These are phyloP conservation scores for Melanargia galathea DNA, from an alignment of 2,888 invertebrate genomes.

Conservation along the genomic window DNA sequence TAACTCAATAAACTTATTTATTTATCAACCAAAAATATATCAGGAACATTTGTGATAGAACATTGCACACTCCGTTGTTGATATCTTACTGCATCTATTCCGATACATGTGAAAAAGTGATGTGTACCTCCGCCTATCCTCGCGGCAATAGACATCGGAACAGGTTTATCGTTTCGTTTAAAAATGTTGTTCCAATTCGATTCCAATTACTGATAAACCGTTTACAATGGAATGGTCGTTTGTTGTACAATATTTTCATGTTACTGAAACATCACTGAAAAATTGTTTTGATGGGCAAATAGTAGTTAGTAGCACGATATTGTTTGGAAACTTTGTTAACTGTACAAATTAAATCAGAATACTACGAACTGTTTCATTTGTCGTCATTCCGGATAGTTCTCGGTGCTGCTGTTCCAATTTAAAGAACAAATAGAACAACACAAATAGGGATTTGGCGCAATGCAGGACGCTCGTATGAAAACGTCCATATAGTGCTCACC, in stretches of 20 bases:
- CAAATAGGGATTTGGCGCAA: conserved; percentile 74
- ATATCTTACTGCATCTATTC: conserved; percentile 27
- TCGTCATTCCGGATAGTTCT: conserved; percentile 30
- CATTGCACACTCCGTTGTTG: conserved; percentile 19
- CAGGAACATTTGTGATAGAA: conserved; percentile 34
- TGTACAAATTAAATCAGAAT: conserved; percentile 24
- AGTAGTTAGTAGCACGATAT: conserved; percentile 5
- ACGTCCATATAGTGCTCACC: conserved; percentile 64
- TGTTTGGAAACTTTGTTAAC: conserved; percentile 19
- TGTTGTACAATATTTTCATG: conserved; percentile 36
- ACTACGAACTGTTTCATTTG: conserved; percentile 26
- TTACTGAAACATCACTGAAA: conserved; percentile 47
- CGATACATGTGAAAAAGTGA: conserved; percentile 64
- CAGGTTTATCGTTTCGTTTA: conserved; percentile 69
- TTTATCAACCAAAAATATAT: conserved; percentile 70
- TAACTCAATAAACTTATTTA: conserved; percentile 80
- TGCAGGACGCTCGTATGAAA: conserved; percentile 72
- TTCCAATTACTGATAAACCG: conserved; percentile 41
- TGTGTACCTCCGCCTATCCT: conserved; percentile 69
- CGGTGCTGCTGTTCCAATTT: conserved; percentile 53
- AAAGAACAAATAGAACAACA: conserved; percentile 68
- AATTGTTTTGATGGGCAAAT: conserved; percentile 10
- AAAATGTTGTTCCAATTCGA: conserved; percentile 53
- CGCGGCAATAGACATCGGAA: conserved; percentile 67
- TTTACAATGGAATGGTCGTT: conserved; percentile 11